phyloP scores from a whole-genome alignment of 1,140 invertebrate species.

The Cyphomyrmex costatus region DNA sequence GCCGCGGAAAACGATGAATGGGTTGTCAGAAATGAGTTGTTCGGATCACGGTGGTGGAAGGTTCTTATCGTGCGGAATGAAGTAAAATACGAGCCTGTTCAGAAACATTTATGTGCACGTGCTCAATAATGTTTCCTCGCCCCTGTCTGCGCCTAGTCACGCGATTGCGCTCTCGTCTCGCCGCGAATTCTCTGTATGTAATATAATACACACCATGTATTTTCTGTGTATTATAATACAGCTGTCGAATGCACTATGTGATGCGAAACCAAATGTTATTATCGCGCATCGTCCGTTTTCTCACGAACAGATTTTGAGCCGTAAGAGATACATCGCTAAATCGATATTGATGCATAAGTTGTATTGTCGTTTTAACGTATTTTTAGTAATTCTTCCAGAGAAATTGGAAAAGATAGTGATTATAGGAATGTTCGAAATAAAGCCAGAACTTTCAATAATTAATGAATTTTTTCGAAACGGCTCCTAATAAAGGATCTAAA shows the following conservation, averaged over 20 bases:
- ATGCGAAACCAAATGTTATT: conserved; percentile 42
- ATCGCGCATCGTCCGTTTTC: background rate
- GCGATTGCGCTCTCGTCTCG: conserved; percentile 54
- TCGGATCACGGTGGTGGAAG: conserved; percentile 56
- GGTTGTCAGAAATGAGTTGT: conserved; percentile 65
- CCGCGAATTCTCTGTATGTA: conserved; percentile 32
- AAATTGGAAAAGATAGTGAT: background rate
- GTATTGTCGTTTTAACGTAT: background rate
- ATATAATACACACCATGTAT: conserved; percentile 46
- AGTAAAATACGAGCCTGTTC: conserved; percentile 63
- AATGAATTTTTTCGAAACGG: background rate
- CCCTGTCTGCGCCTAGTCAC: conserved; percentile 56
- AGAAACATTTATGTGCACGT: conserved; percentile 65
- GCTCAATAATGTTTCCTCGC: conserved; percentile 58
- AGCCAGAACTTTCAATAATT: background rate
- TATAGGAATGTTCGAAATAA: background rate
- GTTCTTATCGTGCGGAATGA: conserved; percentile 60
- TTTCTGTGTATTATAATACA: conserved; percentile 22
- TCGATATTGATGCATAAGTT: background rate
- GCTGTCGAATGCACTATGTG: conserved; percentile 12
- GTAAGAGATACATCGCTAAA: background rate
- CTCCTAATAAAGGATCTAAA: background rate
- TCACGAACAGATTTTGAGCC: conserved; percentile 19
- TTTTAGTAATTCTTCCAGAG: background rate
- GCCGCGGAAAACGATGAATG: conserved; percentile 60